Evolutionary conservation across 2,797 vertebrate genomes (phyloP).

Genomic region (Sarcophilus harrisii): DNA sequence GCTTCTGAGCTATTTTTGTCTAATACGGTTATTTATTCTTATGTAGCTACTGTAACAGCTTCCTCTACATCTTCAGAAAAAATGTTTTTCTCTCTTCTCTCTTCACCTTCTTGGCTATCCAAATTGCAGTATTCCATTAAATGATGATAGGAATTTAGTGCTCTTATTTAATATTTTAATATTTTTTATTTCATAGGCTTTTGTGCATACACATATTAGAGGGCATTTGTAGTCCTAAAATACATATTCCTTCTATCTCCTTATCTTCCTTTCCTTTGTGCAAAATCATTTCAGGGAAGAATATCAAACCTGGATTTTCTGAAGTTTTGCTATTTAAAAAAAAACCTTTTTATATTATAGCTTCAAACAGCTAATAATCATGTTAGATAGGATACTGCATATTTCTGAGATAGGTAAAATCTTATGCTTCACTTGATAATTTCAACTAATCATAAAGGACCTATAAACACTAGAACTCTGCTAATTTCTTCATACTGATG

Average conservation of each 20-base stretch:
- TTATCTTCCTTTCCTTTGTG: background rate
- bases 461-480: background rate
- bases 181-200: slow-evolving; percentile 15
- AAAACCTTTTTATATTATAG: background rate
- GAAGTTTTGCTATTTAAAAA: background rate
- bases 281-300: background rate
- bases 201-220: background rate
- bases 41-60: slow-evolving; percentile 63
- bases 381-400: background rate
- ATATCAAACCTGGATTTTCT: background rate
- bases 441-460: background rate
- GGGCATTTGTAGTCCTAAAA: background rate
- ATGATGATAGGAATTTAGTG: slow-evolving; percentile 12
- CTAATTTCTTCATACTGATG: background rate
- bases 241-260: background rate
- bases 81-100: slow-evolving; percentile 13
- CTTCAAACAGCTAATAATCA: background rate
- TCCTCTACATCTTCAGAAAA: slow-evolving; percentile 59
- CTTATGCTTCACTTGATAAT: background rate
- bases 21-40: slow-evolving; percentile 69
- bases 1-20: slow-evolving; percentile 72
- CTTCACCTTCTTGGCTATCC: slow-evolving; percentile 60
- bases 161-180: slow-evolving; percentile 26
- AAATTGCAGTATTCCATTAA: slow-evolving; percentile 61
- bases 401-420: background rate